Conservation (phyloP, 2,888 invertebrate species). For the Rhyacophila evoluta region DNA sequence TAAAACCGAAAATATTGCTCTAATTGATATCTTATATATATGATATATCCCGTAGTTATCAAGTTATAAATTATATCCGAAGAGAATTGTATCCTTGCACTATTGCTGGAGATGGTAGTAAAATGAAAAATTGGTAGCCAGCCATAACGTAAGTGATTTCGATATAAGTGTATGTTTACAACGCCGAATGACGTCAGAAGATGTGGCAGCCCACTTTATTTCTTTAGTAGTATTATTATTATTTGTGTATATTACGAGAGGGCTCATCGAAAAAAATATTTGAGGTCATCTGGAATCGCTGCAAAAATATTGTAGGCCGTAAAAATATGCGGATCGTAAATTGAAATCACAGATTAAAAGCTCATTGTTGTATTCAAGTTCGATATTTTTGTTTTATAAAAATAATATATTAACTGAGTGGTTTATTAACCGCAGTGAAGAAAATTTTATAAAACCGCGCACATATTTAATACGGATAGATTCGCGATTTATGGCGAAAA, state of each 20-base stretch:
- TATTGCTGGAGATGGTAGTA: not conserved
- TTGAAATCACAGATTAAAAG: not conserved
- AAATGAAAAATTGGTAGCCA: not conserved
- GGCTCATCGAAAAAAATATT: not conserved
- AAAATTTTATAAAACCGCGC: too few species aligned
- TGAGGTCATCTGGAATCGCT: not conserved
- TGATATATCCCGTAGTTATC: too few species aligned
- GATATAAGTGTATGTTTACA: not conserved
- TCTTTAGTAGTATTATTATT: not conserved
- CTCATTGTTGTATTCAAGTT: too few species aligned
- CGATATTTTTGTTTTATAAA: too few species aligned
- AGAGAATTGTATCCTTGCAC: not conserved
- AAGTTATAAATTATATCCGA: too few species aligned
- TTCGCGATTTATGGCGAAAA: too few species aligned
- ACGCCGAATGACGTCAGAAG: not conserved
- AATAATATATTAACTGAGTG: too few species aligned
- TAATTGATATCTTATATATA: too few species aligned
- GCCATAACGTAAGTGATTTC: constrained; percentile 19
- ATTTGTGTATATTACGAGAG: not conserved
- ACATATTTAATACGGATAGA: too few species aligned
- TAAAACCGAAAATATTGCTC: too few species aligned
- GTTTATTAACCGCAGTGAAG: too few species aligned
- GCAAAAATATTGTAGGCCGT: not conserved
- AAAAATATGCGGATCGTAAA: not conserved
- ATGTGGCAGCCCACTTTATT: not conserved